Conservation (phyloP, 2,797 vertebrate genomes). For the Leuciscus waleckii region DNA sequence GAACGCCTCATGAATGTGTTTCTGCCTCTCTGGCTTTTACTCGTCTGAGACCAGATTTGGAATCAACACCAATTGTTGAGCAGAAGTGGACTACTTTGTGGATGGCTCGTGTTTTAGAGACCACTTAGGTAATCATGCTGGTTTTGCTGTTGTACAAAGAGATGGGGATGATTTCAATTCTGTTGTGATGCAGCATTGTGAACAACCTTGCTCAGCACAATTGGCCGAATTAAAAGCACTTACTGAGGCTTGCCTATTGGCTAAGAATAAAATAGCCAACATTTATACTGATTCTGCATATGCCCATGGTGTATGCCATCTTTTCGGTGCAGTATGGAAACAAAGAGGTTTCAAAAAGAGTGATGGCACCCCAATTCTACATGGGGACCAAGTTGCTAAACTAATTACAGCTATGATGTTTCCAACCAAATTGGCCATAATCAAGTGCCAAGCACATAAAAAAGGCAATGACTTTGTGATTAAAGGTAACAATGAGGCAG, state of each 20-base stretch:
- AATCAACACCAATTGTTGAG: neutral
- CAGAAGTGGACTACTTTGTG: neutral
- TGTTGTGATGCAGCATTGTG: too few species aligned
- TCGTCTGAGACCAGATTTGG: neutral
- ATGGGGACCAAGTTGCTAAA: too few species aligned
- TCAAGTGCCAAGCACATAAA: accelerated
- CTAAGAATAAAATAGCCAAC: accelerated
- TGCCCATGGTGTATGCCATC: accelerated
- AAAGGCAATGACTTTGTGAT: accelerated
- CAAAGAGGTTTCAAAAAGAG: too few species aligned
- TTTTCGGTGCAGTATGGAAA: too few species aligned
- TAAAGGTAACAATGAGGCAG: accelerated
- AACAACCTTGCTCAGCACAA: too few species aligned
- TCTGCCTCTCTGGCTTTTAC: neutral
- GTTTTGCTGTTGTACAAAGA: neutral
- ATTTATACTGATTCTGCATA: too few species aligned
- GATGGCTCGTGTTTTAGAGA: neutral
- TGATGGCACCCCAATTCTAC: too few species aligned
- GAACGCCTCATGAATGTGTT: neutral
- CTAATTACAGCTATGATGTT: too few species aligned
- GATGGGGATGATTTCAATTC: too few species aligned
- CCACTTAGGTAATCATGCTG: neutral
- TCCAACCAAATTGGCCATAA: accelerated
- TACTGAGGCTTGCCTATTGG: accelerated
- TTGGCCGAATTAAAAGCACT: too few species aligned